A percentile compares a stretch with the other conserved stretches of the same genome.
phyloP scores from a whole-genome alignment of 2,888 invertebrate genomes.

The Xylocampa areola region DNA sequence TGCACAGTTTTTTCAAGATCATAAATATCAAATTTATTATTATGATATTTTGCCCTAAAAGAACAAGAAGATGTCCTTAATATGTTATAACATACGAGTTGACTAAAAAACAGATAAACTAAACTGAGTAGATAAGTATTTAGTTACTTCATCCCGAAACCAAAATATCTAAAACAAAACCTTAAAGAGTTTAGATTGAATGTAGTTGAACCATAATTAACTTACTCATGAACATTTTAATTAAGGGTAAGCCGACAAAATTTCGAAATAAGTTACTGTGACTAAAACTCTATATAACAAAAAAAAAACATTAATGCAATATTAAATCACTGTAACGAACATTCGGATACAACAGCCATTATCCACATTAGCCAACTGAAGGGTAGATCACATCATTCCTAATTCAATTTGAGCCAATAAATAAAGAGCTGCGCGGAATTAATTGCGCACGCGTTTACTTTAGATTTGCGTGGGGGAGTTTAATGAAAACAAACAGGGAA shows the following conservation, averaged over 20 bases:
- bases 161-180: too few relatives aligned
- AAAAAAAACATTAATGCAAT: conserved; percentile 7
- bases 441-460: conserved; percentile 49
- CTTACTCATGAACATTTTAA: too few relatives aligned
- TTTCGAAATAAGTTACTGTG: too few relatives aligned
- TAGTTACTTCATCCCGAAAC: too few relatives aligned
- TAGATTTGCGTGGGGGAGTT: conserved; percentile 38
- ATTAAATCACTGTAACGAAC: conserved; percentile 5
- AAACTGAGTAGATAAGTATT: too few relatives aligned
- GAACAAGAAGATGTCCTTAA: too few relatives aligned
- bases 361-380: conserved; percentile 27
- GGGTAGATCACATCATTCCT: conserved; percentile 58
- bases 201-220: too few relatives aligned
- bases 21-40: not conserved
- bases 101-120: too few relatives aligned
- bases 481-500: conserved; percentile 31
- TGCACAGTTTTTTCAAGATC: conserved; percentile 11
- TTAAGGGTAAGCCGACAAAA: too few relatives aligned
- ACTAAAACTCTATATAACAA: too few relatives aligned
- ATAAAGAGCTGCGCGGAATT: conserved; percentile 47
- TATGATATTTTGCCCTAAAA: not conserved
- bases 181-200: too few relatives aligned
- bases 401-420: conserved; percentile 60
- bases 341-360: conserved; percentile 24
- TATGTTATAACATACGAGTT: too few relatives aligned